phyloP scores from a whole-genome alignment of 2,797 vertebrate species.

The Sciurus vulgaris region DNA sequence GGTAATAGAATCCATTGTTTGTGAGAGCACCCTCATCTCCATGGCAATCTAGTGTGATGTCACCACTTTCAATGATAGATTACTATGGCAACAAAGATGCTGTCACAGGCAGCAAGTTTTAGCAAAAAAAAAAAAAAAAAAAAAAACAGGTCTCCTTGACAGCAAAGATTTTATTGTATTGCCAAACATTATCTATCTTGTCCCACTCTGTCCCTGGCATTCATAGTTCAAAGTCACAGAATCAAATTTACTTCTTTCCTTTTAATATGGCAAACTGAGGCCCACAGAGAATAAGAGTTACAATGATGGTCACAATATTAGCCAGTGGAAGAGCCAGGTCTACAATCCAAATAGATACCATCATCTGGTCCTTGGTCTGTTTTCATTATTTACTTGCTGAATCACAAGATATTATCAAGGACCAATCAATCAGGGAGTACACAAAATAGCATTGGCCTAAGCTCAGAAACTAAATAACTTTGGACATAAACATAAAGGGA shows the following conservation, averaged over 20 bases:
- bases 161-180: constrained; percentile 48
- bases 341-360: not conserved
- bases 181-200: not conserved
- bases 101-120: constrained; percentile 51
- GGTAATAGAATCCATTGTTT: not conserved
- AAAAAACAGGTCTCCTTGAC: not conserved
- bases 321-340: not conserved
- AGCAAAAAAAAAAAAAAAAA: not conserved
- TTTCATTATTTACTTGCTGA: constrained; percentile 47
- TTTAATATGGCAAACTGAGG: constrained; percentile 30
- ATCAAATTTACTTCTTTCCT: not conserved
- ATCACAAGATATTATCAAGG: not conserved
- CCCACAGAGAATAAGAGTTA: not conserved
- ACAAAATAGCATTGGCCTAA: not conserved
- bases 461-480: not conserved
- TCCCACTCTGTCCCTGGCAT: not conserved
- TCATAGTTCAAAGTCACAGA: constrained; percentile 29
- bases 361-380: not conserved
- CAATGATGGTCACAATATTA: not conserved
- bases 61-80: constrained; percentile 24
- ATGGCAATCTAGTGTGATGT: constrained; percentile 52
- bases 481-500: not conserved
- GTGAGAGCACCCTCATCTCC: not conserved
- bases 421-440: not conserved
- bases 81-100: constrained; percentile 61